phyloP scores from a whole-genome alignment of 2,888 invertebrate species.

The Acanthacorydalis orientalis region DNA sequence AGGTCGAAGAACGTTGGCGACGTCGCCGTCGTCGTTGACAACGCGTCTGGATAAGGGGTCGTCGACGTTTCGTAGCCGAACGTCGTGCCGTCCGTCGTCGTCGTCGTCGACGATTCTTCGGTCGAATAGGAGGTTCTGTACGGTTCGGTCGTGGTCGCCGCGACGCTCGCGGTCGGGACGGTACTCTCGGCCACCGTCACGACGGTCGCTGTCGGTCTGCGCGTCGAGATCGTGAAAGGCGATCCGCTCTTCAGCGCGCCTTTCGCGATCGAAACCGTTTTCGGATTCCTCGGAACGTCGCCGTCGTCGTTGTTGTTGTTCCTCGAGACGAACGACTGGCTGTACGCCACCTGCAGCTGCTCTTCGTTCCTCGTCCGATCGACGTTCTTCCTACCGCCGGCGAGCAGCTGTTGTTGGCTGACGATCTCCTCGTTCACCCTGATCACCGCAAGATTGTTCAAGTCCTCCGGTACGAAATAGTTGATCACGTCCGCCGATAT shows the following conservation, averaged over 20 bases:
- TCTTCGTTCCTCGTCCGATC: conserved; percentile 29
- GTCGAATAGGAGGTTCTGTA: conserved; percentile 6
- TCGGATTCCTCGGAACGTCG: conserved; percentile 13
- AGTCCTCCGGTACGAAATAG: conserved; percentile 19
- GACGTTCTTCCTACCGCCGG: conserved; percentile 3
- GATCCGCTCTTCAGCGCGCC: too few relatives aligned
- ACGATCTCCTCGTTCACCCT: conserved; percentile 13
- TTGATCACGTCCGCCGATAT: conserved; percentile 15
- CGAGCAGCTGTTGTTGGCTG: conserved; percentile 6
- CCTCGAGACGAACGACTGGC: conserved; percentile 47
- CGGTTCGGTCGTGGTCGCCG: conserved; percentile 9
- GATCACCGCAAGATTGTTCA: conserved; percentile 17
- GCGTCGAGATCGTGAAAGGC: conserved; percentile 11
- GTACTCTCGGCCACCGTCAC: too few relatives aligned
- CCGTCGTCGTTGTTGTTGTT: conserved; percentile 29
- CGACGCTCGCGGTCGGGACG: conserved; percentile 4
- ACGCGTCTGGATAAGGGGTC: background rate
- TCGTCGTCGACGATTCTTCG: conserved; percentile 1
- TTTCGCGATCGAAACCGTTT: too few relatives aligned
- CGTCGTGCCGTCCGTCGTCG: conserved; percentile 7
- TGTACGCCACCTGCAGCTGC: conserved; percentile 49
- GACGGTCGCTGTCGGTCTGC: conserved; percentile 6
- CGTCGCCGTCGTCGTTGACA: conserved; percentile 3
- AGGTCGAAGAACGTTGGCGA: conserved; percentile 5
- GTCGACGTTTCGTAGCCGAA: conserved; percentile 1